Evolutionary conservation across 2,888 invertebrate species (phyloP), one percentile per base, ranked within the genome.

Genomic region (Crioceris asparagi): DNA sequence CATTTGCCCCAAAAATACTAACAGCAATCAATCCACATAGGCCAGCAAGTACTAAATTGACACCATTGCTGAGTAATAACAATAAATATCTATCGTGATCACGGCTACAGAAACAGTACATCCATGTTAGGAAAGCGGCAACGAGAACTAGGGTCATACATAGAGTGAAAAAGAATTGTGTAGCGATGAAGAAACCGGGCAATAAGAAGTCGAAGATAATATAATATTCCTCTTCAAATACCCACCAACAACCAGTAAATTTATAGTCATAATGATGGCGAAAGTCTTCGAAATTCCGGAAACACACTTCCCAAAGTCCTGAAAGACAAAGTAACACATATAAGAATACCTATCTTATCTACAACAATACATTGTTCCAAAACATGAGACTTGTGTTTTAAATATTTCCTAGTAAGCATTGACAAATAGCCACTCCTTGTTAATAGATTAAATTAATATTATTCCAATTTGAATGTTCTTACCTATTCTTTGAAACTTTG

Each of bases 291-390:
- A 91, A 92, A 29, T 83, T 74, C 52, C 80, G 74, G 54, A 96
- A 90, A 60, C 96, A 96, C 3, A 91, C 90, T 64, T 91, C 84
- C 96, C 96, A 96, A 21, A 96, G 69, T 18, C 96, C 96, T 80
- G 62, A 12, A 72, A 67, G 7, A 11, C 15, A 14, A 44, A n/a
- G n/a, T n/a, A n/a, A n/a, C n/a, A n/a, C n/a, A n/a, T n/a, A n/a
- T n/a, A n/a, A n/a, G n/a, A n/a, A n/a, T n/a, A n/a, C n/a, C n/a
- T n/a, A n/a, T n/a, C n/a, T n/a, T n/a, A n/a, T n/a, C n/a, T n/a
- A n/a, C n/a, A n/a, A n/a, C n/a, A n/a, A n/a, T n/a, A n/a, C n/a
- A n/a, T n/a, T n/a, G n/a, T n/a, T n/a, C n/a, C n/a, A n/a, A n/a
- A n/a, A n/a, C n/a, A n/a, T n/a, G n/a, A n/a, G n/a, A n/a, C n/a